phyloP scores from a whole-genome alignment of 2,113 vertebrate species.

The Oryzias woworae region DNA sequence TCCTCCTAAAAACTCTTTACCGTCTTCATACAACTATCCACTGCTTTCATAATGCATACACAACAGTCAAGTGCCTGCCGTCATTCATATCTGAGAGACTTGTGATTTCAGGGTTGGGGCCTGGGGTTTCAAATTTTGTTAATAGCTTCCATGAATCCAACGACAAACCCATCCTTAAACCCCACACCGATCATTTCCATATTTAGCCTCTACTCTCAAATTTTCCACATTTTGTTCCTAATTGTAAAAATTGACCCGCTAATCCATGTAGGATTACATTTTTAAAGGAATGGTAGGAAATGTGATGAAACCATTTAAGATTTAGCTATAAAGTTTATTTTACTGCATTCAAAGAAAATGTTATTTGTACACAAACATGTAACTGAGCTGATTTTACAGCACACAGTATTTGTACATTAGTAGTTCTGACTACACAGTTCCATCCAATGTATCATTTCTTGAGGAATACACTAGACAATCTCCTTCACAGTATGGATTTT shows the following conservation, averaged over 20 bases:
- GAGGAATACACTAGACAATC: conserved; percentile 9
- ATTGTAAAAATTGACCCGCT: conserved; percentile 7
- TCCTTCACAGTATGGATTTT: conserved; percentile 31
- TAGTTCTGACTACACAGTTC: conserved; percentile 32
- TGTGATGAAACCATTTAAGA: neutral
- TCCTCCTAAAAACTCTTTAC: conserved; percentile 49
- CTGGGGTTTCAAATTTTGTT: neutral
- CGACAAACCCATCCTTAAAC: conserved; percentile 9
- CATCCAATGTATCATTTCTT: conserved; percentile 8
- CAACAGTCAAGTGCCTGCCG: conserved; percentile 90
- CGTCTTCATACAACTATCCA: conserved; percentile 46
- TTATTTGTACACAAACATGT: conserved; percentile 35
- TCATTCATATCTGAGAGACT: conserved; percentile 75
- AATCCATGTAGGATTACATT: conserved; percentile 3
- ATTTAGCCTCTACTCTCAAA: no score
- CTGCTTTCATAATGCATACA: conserved; percentile 63
- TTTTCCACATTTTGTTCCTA: conserved; percentile 26
- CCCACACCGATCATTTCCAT: neutral
- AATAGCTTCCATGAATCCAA: neutral
- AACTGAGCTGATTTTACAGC: conserved; percentile 58
- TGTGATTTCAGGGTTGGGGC: conserved; percentile 48
- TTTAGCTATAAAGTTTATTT: conserved; percentile 17
- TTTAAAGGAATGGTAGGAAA: conserved; percentile 10
- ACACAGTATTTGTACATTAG: conserved; percentile 65
- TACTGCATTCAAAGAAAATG: conserved; percentile 12